phyloP scores from a whole-genome alignment of 2,888 invertebrate genomes.

The Conops quadrifasciatus region DNA sequence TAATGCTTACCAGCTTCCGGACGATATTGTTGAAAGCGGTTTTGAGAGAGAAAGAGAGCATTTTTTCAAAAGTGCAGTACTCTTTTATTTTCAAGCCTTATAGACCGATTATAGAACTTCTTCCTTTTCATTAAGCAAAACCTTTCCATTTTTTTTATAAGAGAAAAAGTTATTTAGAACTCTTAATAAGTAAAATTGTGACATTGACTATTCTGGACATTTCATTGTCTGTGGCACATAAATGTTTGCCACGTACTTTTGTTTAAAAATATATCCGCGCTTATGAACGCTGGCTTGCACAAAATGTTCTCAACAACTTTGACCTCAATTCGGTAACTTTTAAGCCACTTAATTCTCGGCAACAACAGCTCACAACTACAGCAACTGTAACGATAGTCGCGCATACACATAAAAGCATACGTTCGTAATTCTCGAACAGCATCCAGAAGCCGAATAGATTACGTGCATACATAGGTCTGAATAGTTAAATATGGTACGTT shows the following conservation, averaged over 20 bases:
- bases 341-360: neutral
- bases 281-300: neutral
- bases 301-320: neutral
- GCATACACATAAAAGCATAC: neutral
- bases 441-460: neutral
- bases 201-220: neutral
- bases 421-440: neutral
- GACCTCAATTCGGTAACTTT: neutral
- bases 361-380: neutral
- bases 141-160: too few relatives aligned
- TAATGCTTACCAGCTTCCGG: too few relatives aligned
- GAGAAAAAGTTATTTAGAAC: too few relatives aligned
- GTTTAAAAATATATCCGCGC: too few relatives aligned
- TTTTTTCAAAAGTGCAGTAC: too few relatives aligned
- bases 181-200: neutral
- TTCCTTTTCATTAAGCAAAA: too few relatives aligned
- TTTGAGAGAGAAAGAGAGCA: too few relatives aligned
- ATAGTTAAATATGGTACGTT: neutral
- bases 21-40: too few relatives aligned
- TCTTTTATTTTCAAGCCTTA: too few relatives aligned
- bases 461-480: neutral
- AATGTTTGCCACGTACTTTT: too few relatives aligned
- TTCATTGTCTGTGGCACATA: neutral
- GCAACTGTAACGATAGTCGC: neutral
- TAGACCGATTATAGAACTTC: too few relatives aligned